Conservation (phyloP, 2,797 vertebrate species). For the Rhadinocentrus ornatus region DNA sequence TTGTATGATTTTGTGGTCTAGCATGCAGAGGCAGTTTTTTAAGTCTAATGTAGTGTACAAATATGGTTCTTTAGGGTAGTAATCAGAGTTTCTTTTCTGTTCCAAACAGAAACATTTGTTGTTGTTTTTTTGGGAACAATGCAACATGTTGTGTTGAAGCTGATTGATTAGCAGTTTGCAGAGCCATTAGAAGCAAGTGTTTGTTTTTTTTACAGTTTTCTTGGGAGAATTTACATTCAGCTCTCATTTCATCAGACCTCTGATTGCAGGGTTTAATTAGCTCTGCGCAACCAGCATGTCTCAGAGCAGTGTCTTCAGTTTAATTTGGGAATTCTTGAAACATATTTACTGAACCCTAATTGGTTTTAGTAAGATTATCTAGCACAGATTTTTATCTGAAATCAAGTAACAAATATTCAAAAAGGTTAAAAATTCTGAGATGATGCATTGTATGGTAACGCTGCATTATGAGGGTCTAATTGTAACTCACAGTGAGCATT, state of each 20-base stretch:
- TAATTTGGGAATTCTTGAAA: conserved; percentile 65
- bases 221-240: conserved; percentile 64
- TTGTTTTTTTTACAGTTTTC: conserved; percentile 69
- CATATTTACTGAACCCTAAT: conserved; percentile 77
- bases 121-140: background rate
- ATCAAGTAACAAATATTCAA: conserved; percentile 73
- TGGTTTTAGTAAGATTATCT: conserved; percentile 79
- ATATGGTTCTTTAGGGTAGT: too few relatives aligned
- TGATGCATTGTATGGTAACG: background rate
- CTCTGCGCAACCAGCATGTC: conserved; percentile 66
- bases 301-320: conserved; percentile 64
- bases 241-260: conserved; percentile 66
- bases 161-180: conserved; percentile 67
- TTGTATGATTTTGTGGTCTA: too few relatives aligned
- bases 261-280: conserved; percentile 83
- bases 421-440: conserved; percentile 45
- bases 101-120: conserved; percentile 7
- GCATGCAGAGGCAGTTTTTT: too few relatives aligned
- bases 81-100: too few relatives aligned
- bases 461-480: conserved; percentile 9
- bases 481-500: conserved; percentile 3
- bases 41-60: too few relatives aligned
- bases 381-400: conserved; percentile 76
- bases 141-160: conserved; percentile 26
- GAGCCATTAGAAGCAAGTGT: conserved; percentile 68